phyloP scores from a whole-genome alignment of 2,888 invertebrate species.

The Andrena bicolor region DNA sequence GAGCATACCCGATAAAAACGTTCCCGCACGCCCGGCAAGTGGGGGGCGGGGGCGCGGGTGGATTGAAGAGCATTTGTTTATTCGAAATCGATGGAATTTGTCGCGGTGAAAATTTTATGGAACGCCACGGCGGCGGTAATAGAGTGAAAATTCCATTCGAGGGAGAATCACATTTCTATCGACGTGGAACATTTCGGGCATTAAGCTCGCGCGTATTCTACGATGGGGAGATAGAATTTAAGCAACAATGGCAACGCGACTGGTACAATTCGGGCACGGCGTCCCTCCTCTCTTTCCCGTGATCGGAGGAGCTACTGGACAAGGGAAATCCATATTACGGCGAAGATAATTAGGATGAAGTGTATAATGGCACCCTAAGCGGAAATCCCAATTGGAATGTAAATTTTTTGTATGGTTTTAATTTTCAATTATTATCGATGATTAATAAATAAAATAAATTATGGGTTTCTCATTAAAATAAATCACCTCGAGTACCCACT shows the following conservation, averaged over 20 bases:
- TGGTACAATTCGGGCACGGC: not conserved
- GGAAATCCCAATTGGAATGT: no score
- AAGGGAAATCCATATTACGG: not conserved
- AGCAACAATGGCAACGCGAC: not conserved
- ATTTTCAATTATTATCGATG: no score
- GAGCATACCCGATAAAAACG: constrained; percentile 42
- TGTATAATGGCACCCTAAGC: no score
- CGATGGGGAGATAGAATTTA: not conserved
- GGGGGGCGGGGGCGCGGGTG: not conserved
- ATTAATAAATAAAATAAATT: no score
- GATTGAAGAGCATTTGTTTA: constrained; percentile 48
- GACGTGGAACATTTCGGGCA: constrained; percentile 20
- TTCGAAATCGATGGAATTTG: constrained; percentile 54
- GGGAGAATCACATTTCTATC: constrained; percentile 46
- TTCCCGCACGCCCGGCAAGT: not conserved
- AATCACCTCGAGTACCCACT: no score
- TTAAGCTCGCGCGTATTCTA: constrained; percentile 5
- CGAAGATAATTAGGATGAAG: no score
- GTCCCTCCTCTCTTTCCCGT: not conserved
- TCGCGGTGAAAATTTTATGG: constrained; percentile 49
- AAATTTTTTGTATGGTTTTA: no score
- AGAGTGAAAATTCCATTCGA: constrained; percentile 33
- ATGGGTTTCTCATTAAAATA: no score
- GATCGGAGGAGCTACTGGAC: not conserved
- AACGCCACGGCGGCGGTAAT: constrained; percentile 32